A percentile compares a stretch with the other conserved stretches of the same genome.
These are phyloP conservation scores for Orbicella faveolata DNA, from an alignment of 64 coral and sea anemone species.

Conservation along the genomic window DNA sequence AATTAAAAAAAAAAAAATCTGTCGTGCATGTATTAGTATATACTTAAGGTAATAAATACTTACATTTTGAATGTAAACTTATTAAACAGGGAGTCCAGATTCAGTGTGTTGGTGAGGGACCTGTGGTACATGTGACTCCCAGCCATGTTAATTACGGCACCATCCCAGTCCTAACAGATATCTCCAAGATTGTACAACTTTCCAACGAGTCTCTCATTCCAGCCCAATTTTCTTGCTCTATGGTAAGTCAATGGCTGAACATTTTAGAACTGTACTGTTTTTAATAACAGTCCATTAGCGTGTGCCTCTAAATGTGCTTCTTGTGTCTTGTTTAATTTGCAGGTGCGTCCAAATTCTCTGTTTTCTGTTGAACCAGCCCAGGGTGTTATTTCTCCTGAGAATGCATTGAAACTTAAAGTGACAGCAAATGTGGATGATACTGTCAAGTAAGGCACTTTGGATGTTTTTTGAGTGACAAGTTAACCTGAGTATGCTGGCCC, in stretches of 20 bases:
- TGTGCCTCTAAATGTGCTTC: background rate
- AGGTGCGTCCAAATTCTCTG: slow-evolving; percentile 89
- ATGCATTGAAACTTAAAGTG: slow-evolving; percentile 71
- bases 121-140: slow-evolving; percentile 87
- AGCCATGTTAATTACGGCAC: slow-evolving; percentile 83
- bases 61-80: background rate
- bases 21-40: no score
- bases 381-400: slow-evolving; percentile 86
- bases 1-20: no score
- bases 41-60: background rate
- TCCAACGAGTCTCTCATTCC: slow-evolving; percentile 98
- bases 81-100: slow-evolving; percentile 72
- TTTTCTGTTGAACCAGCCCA: slow-evolving; percentile 86
- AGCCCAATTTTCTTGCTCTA: slow-evolving; percentile 88
- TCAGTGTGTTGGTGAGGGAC: slow-evolving; percentile 90
- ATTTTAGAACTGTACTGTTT: no score
- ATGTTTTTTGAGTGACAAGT: background rate
- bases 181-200: slow-evolving; percentile 62
- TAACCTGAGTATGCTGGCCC: no score
- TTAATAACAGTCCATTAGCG: no score
- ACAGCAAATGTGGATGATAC: slow-evolving; percentile 95
- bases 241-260: slow-evolving; percentile 50
- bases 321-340: background rate
- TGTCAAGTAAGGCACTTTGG: slow-evolving; percentile 54
- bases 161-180: slow-evolving; percentile 73